Conservation (phyloP, 2,113 vertebrate genomes). For the Pangasianodon gigas region DNA sequence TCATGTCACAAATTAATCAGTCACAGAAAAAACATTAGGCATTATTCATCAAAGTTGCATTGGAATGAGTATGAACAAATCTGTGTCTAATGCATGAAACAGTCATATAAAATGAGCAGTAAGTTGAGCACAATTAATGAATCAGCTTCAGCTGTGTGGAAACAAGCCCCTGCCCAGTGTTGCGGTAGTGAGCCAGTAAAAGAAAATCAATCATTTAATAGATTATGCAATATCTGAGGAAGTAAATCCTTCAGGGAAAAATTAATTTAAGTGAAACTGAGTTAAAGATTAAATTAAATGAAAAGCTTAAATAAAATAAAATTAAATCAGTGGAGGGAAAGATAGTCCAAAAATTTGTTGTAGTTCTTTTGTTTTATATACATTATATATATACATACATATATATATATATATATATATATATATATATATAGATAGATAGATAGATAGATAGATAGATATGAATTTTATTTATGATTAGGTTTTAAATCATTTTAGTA, state of each 20-base stretch:
- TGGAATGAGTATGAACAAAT: slow-evolving; percentile 6
- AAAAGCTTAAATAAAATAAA: neutral
- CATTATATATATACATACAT: no score
- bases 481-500: neutral
- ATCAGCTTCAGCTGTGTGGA: neutral
- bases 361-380: no score
- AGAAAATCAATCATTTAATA: neutral
- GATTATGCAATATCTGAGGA: neutral
- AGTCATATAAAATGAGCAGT: neutral
- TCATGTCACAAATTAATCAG: neutral
- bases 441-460: no score
- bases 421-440: no score
- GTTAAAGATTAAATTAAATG: neutral
- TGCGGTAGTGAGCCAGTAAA: neutral
- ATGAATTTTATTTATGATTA: neutral
- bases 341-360: neutral
- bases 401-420: no score
- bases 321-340: neutral
- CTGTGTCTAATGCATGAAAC: neutral
- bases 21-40: neutral
- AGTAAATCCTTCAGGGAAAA: neutral
- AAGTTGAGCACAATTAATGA: neutral
- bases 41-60: neutral
- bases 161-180: neutral
- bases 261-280: neutral